Base-by-base conservation (phyloP, 2,797 vertebrate genomes). In the Hybognathus amarus region DNA sequence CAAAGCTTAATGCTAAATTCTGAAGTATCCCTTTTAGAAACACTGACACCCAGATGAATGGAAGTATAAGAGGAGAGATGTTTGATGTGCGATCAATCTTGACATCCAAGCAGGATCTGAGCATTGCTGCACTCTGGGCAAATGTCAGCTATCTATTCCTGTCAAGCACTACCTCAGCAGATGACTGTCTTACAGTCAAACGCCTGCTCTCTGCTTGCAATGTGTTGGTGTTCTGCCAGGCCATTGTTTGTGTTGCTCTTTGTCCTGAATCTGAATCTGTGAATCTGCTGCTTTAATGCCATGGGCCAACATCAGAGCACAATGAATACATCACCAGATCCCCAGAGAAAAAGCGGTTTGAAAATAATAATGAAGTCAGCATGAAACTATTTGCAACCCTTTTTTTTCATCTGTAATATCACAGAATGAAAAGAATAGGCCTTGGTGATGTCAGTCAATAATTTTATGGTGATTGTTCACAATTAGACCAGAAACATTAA, bases 21-120 rank as follows among this genome's bases (percentile, higher is more conserved):
- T 33, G 30, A 33, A 33, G 30, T 33, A 33, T 33, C 2, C 4
- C 30, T 33, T 33, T 33, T 15, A 74, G 18, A 18, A n/a, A 75
- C 33, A 42, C 73, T 54, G 30, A 76, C 22, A 59, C 47, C 36
- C 69, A 24, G 22, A 61, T 27, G 13, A 42, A 59, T 59, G 38
- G 36, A 12, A 56, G 50, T 36, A 33, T 3, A 7, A n/a, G 70
- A 40, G 50, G 7, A 76, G 12, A 59, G 54, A 59, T n/a, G 8
- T 42, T 61, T 61, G 36, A 75, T 38, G 22, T 75, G 12, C 8
- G 12, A 76, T 40, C 7, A 76, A 40, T 42, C 54, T 61, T 24
- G 15, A 77, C 54, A 61, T 61, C 38, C 38, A 27, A 42, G 74
- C 54, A 66, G 80, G 38, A 82, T 52, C 36, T 24, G 36, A 73